Base-by-base conservation (phyloP, 2,113 vertebrate species). In the Dasyprocta punctata region DNA sequence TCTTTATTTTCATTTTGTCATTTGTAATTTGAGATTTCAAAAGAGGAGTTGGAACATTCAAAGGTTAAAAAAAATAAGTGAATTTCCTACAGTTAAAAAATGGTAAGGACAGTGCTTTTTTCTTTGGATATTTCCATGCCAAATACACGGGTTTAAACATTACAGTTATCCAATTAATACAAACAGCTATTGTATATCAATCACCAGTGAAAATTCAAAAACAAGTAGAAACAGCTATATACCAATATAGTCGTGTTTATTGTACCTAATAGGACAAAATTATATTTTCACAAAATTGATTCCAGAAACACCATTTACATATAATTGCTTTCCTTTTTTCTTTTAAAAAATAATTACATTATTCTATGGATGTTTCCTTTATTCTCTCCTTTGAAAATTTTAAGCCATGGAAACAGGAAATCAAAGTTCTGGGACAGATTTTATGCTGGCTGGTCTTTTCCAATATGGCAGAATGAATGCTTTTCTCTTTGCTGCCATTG, bases 381-480 rank as follows among this genome's bases (percentile, higher is more conserved):
- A 33, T 16, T 3, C 3, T 24, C 24, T 44, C 17, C 8, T 38
- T 24, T 80, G 26, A 8, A 56, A 17, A 28, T 1, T 5, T 49
- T 60, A 41, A 83, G 26, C 26, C 84, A 97, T 92, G 92, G 67
- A 78, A 10, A 56, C 0, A 24, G 60, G 54, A 69, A 95, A 95
- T 41, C 52, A 47, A 75, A 95, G 67, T 28, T 36, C 36, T 5
- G 13, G 7, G 17, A 88, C 49, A 67, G 90, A 93, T 7, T 97
- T 97, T 41, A n/a, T 12, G 41, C 77, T 90, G 9, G 22, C 58
- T 30, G 92, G 78, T 24, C 67, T 94, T 84, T 94, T 96, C 84
- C 89, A 94, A 0, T 44, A 88, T 13, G 88, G 82, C 6, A 33
- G 8, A 2, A 75, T 65, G 65, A 60, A 94, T 7, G 6, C 1